Conservation (phyloP, 2,888 invertebrate species). For the Tholera decimalis region DNA sequence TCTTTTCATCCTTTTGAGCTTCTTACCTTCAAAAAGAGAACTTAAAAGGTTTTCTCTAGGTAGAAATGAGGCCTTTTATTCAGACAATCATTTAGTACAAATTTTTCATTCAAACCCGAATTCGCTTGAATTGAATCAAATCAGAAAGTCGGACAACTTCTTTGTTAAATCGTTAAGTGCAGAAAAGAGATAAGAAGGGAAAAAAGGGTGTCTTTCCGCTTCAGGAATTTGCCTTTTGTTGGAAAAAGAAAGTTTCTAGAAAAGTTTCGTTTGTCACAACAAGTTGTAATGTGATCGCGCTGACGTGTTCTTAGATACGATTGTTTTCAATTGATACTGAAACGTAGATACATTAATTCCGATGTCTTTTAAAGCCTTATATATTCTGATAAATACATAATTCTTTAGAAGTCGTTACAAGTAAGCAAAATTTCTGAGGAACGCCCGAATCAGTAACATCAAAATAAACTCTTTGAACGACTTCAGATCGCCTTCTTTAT, state of each 20-base stretch:
- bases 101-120: constrained; percentile 50
- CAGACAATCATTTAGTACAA: constrained; percentile 47
- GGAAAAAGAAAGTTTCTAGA: constrained; percentile 12
- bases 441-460: too few species aligned
- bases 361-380: not conserved
- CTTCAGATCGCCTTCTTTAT: too few species aligned
- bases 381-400: too few species aligned
- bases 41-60: constrained; percentile 54
- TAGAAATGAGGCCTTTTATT: constrained; percentile 41
- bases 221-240: constrained; percentile 45
- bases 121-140: constrained; percentile 54
- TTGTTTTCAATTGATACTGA: constrained; percentile 5
- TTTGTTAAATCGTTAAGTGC: constrained; percentile 58
- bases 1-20: constrained; percentile 55
- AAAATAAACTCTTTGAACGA: too few species aligned
- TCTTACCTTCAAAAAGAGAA: constrained; percentile 50
- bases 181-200: constrained; percentile 27
- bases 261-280: constrained; percentile 26
- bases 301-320: constrained; percentile 1
- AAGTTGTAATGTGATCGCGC: constrained; percentile 36
- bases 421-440: too few species aligned
- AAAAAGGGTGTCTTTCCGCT: constrained; percentile 44
- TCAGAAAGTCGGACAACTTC: constrained; percentile 52
- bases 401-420: too few species aligned
- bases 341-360: not conserved